Percentiles rank a stretch among this genome's conserved stretches.
Evolutionary conservation across 92 coral and sea anemone genomes (phyloP).

Genomic region (Porites divaricata): DNA sequence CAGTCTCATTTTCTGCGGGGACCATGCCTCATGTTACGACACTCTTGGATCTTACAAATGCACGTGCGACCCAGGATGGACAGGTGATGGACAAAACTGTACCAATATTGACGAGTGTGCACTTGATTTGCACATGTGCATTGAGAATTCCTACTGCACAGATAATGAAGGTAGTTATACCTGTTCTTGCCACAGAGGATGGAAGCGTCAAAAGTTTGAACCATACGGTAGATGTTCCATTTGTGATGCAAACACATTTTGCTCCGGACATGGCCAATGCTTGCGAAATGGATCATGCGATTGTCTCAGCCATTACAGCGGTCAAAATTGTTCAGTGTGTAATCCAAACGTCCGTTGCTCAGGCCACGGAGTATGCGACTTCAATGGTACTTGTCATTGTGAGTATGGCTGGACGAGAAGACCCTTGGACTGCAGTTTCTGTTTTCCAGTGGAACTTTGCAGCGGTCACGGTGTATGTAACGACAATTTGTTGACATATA

Average conservation of each 20-base stretch:
- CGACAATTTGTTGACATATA: constrained; percentile 54
- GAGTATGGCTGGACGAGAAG: constrained; percentile 66
- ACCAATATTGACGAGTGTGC: constrained; percentile 66
- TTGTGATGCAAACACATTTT: constrained; percentile 57
- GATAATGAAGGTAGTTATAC: constrained; percentile 64
- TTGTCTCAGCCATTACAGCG: constrained; percentile 58
- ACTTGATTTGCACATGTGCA: constrained; percentile 52
- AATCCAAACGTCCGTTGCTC: constrained; percentile 63
- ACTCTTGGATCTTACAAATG: constrained; percentile 62
- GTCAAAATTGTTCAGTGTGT: constrained; percentile 54
- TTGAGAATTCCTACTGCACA: constrained; percentile 61
- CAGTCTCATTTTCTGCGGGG: constrained; percentile 37
- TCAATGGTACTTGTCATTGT: constrained; percentile 62
- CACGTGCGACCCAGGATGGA: constrained; percentile 65
- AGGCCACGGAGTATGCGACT: constrained; percentile 77
- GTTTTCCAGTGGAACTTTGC: constrained; percentile 56
- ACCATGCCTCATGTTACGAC: constrained; percentile 63
- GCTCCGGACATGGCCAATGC: constrained; percentile 69
- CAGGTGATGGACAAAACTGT: constrained; percentile 67
- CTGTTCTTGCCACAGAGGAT: constrained; percentile 56
- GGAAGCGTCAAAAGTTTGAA: constrained; percentile 79
- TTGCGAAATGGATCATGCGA: constrained; percentile 71
- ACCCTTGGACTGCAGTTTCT: constrained; percentile 65
- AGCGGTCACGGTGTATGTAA: constrained; percentile 73
- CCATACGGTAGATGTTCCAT: constrained; percentile 72